Evolutionary conservation across 1,140 invertebrate genomes (phyloP), one percentile per base, ranked within the genome.

Genomic region (roundworm (Caenorhabditis elegans)): DNA sequence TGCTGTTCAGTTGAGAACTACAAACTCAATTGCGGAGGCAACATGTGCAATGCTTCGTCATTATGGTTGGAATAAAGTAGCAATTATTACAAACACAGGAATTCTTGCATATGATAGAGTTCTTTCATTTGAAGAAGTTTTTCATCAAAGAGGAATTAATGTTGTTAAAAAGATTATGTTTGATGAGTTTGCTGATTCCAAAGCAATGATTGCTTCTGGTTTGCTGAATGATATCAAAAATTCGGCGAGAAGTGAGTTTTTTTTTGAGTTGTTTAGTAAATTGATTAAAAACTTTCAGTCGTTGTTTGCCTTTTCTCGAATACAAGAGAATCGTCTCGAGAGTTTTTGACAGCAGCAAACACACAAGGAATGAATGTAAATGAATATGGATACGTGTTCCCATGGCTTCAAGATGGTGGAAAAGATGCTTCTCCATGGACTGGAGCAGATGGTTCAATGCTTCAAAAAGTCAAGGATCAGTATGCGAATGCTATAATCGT

Each of bases 251-350:
- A 86, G 87, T 88, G 70, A 76, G 75, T 39, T 5, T 36, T 85
- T 43, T 26, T 8, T 28, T 47, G 19, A n/a, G 15, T 22, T 83
- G 4, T 34, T 28, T 36, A 34, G 5, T 24, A 26, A 4, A 47
- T 49, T 8, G 8, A 89, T 83, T 70, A 39, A n/a, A 6, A 2
- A 24, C 53, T 81, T 87, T 77, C 79, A 89, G 88, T 89, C 76
- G 82, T 89, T 17, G 70, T 89, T 19, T 89, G 88, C 70, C 76
- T 89, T n/a, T 89, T 89, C 80, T 89, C 87, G 6, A 85, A 81
- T n/a, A 89, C 88, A 1, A 87, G 88, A 11, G 88, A 89, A 79
- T 31, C 87, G 17, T 85, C 87, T 26, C 78, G 85, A 51, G 89
- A 89, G 55, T 89, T 89, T 53, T 85, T 89, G 85, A 83, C 87